Evolutionary conservation across 2,888 invertebrate species (phyloP), one percentile per base, ranked within the genome.

Genomic region (Lycaena phlaeas): DNA sequence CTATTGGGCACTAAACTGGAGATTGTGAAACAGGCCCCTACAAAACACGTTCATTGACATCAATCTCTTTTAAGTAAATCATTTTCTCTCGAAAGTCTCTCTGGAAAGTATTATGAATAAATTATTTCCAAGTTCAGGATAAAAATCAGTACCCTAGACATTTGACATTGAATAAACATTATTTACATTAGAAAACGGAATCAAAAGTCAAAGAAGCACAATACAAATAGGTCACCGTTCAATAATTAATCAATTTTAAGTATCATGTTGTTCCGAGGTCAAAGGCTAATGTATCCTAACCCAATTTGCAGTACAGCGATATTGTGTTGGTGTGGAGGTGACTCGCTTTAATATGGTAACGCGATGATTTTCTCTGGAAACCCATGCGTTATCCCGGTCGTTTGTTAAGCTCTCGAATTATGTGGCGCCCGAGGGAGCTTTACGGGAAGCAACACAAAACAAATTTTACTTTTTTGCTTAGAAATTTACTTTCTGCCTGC

Each of bases 401-500:
- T 66, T 64, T 66, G 68, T 68, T 68, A 64, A 64, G 62, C 63
- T 61, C 55, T 57, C 61, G 68, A 70, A 70, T 71, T 67, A 70
- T 71, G 69, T 66, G 64, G 65, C 60, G 56, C 71, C 68, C 67
- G 48, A 27, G 70, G 68, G 69, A 71, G 60, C 59, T 55, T 54
- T 58, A 52, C 59, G 49, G 61, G 53, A 59, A 58, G 57, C 56
- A 64, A 62, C 61, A 60, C 58, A 59, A 65, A 64, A 59, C 59
- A 57, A 65, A 57, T 59, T 61, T 56, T 49, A 55, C 54, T 56
- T 60, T 60, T 65, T 62, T 56, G 49, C 48, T 55, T 47, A 54
- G 44, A 56, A 57, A 58, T 58, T 56, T 54, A 54, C 55, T 53
- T 59, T 59, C 49, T 50, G 51, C 50, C 48, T 55, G 51, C 51